Conservation (phyloP, 2,797 vertebrate genomes). For the Muscicapa striata region DNA sequence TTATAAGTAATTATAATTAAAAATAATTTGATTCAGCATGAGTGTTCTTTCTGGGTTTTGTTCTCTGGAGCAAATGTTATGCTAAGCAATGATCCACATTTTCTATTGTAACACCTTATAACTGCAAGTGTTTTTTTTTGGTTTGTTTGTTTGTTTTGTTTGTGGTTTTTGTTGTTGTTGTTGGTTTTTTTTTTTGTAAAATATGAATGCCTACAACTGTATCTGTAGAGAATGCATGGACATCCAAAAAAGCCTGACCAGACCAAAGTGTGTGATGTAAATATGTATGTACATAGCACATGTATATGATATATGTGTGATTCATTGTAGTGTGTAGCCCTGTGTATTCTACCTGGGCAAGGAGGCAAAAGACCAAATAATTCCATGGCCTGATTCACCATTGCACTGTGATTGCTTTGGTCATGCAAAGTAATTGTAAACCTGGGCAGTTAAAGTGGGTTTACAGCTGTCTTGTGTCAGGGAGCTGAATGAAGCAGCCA, state of each 20-base stretch:
- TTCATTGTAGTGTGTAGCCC: neutral
- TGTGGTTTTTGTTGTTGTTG: neutral
- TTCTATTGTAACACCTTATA: neutral
- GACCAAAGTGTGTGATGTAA: neutral
- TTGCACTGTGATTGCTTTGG: neutral
- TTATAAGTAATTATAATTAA: neutral
- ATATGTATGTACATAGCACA: neutral
- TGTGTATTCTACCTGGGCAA: neutral
- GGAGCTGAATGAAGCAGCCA: neutral
- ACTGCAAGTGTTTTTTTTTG: neutral
- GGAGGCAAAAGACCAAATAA: neutral
- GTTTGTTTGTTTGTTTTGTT: neutral
- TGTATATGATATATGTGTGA: neutral
- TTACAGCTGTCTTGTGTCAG: constrained; percentile 9
- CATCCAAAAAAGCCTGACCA: neutral
- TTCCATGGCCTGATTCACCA: neutral
- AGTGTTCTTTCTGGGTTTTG: neutral
- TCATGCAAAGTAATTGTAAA: neutral
- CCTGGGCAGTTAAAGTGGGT: neutral
- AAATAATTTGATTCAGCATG: neutral
- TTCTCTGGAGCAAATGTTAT: neutral
- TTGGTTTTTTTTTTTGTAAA: neutral
- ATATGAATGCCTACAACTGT: neutral
- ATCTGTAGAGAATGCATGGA: neutral
- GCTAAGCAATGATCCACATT: neutral